Evolutionary conservation across 2,113 vertebrate species (phyloP), one percentile per base, ranked within the genome.

Genomic region (Accipiter virgatus): DNA sequence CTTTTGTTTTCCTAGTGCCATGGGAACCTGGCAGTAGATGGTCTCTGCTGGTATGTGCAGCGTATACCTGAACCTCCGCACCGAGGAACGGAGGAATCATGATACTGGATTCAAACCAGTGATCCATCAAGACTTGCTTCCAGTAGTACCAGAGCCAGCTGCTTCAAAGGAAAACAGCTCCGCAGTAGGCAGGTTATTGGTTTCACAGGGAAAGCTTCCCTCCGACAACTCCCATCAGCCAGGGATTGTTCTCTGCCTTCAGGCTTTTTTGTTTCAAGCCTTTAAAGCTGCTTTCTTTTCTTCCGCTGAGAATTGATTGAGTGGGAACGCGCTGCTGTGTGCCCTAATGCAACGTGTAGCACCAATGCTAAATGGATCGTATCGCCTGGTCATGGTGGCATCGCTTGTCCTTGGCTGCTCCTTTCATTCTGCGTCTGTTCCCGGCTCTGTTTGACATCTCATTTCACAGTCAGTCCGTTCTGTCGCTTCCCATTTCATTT

Each of bases 301-400:
- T 70, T 67, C 42, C 1, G 0, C 31, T 45, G 52, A 12, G 47
- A 52, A 40, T 4, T 11, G 15, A 4, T 23, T 1, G 78, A 26
- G 59, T 15, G 25, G 88, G 63, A 36, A 8, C 9, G 2, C 0
- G 1, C 26, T 17, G 38, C 85, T 0, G 1, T 0, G 1, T 6
- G 34, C 22, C 55, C 53, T 11, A 0, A 0, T 3, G 31, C 2
- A 6, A 7, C 0, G 1, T 10, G 62, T 7, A 25, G 67, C 16
- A 32, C 72, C 36, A 6, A 0, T 6, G 4, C 29, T 16, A 3
- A 34, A 23, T 14, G 52, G 14, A 10, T 82, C 9, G 0, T 26
- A 2, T 55, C 4, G 0, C 25, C 70, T 32, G 59, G 22, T 56
- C 2, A 0, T 11, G 45, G 10, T 70, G 48, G 23, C 43, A 13